phyloP scores from a whole-genome alignment of 2,113 vertebrate species.

The Amia ocellicauda region DNA sequence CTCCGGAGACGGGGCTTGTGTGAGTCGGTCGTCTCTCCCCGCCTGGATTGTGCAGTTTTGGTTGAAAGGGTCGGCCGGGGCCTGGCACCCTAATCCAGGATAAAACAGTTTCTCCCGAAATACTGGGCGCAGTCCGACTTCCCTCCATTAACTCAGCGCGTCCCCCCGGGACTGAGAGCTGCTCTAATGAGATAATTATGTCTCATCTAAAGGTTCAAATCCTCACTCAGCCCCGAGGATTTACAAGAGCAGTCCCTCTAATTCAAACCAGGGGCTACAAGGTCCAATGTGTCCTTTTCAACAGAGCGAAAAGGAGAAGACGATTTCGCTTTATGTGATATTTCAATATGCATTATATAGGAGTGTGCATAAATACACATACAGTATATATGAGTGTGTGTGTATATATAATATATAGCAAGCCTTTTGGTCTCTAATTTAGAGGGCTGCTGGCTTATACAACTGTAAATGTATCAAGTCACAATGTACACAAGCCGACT shows the following conservation, averaged over 20 bases:
- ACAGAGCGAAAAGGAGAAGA: neutral
- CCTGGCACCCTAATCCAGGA: slow-evolving; percentile 17
- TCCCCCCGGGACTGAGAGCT: slow-evolving; percentile 36
- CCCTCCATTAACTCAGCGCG: slow-evolving; percentile 23
- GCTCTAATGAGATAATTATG: slow-evolving; percentile 47
- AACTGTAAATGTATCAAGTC: no score
- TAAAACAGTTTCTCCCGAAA: neutral
- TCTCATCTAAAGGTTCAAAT: slow-evolving; percentile 39
- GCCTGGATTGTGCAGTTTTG: slow-evolving; percentile 16
- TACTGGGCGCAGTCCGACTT: slow-evolving; percentile 1
- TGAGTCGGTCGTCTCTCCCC: slow-evolving; percentile 11
- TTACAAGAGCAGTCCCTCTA: slow-evolving; percentile 43
- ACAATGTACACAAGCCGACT: no score
- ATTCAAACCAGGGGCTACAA: slow-evolving; percentile 45
- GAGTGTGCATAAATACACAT: no score
- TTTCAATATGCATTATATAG: no score
- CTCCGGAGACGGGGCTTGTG: neutral
- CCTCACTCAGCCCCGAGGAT: slow-evolving; percentile 36
- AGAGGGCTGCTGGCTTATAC: no score
- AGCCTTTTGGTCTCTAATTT: no score
- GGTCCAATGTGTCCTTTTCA: slow-evolving; percentile 34
- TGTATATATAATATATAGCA: no score
- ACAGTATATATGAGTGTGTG: no score
- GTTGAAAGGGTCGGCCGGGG: slow-evolving; percentile 29
- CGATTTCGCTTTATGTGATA: neutral